Evolutionary conservation across 2,888 invertebrate species (phyloP).

Genomic region (Schrankia costaestrigalis): DNA sequence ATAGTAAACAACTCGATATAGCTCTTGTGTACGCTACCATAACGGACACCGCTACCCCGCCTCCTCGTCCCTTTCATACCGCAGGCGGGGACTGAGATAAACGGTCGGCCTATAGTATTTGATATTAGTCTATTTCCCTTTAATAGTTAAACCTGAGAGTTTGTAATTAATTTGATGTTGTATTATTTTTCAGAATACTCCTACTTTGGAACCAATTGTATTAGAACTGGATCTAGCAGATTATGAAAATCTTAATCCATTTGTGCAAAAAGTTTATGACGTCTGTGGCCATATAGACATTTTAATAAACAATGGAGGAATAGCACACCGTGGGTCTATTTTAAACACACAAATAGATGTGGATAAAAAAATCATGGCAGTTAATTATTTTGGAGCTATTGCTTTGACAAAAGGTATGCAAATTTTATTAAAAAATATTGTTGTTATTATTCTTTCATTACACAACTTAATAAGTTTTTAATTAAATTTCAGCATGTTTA

Average conservation of each 20-base stretch:
- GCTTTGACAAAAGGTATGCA: constrained; percentile 93
- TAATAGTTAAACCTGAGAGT: too few species aligned
- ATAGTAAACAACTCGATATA: too few species aligned
- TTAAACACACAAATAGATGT: constrained; percentile 89
- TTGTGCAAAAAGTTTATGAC: constrained; percentile 84
- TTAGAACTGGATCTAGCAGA: constrained; percentile 89
- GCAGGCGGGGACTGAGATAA: too few species aligned
- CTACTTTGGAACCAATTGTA: constrained; percentile 86
- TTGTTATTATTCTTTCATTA: too few species aligned
- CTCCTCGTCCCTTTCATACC: too few species aligned
- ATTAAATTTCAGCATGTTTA: constrained; percentile 90
- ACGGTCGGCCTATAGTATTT: too few species aligned
- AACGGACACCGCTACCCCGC: too few species aligned
- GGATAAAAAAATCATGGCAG: constrained; percentile 92
- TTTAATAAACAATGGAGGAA: constrained; percentile 95
- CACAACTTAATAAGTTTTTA: not conserved
- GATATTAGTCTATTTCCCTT: too few species aligned
- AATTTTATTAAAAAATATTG: not conserved
- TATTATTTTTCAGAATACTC: constrained; percentile 61
- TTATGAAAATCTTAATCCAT: constrained; percentile 81
- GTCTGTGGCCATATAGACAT: constrained; percentile 90
- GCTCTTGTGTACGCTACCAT: too few species aligned
- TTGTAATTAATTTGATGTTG: not conserved
- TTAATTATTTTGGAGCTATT: constrained; percentile 97
- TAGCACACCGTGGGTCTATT: constrained; percentile 89